Evolutionary conservation across 2,113 vertebrate genomes (phyloP), one percentile per base, ranked within the genome.

Genomic region (Hemichromis elongatus): DNA sequence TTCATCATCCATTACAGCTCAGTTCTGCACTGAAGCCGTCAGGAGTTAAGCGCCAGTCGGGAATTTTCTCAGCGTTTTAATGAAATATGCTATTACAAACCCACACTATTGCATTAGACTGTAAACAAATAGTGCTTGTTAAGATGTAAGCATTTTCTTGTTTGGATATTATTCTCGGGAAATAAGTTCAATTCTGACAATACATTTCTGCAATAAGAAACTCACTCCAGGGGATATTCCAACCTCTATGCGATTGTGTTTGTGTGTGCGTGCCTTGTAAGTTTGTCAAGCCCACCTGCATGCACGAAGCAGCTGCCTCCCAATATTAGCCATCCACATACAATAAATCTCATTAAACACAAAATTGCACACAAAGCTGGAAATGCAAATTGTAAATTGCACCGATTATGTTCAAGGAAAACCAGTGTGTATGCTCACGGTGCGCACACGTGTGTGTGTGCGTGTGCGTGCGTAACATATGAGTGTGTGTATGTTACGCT

Each of bases 271-370:
- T 4, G 33, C 2, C 2, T 81, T 89, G 87, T 86, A 86, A 91
- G 81, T 82, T 88, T 83, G 92, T 93, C 89, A 93, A 94, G 57
- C 85, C 83, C 89, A 93, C 84, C 83, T 93, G 90, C 90, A 89
- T 90, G 90, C 85, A 77, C 88, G 85, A 77, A 93, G 89, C 88
- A 92, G 87, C 88, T 91, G 93, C 92, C 93, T 94, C 73, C 59
- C 88, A 88, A 92, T 93, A 94, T 93, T 91, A 91, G 90, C 73
- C 83, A 92, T 90, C 86, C 87, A 84, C 88, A 81, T 79, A 92
- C 87, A 90, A 77, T 85, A 92, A 92, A 87, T 91, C 86, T 92
- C 90, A 93, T 94, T 94, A 92, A 94, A 91, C 91, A 91, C 81
- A 88, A 91, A 94, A 93, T 87, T 91, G 89, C 86, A 91, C 77